Percentiles rank a stretch among this genome's conserved stretches.
These are phyloP conservation scores for Actias luna DNA, from an alignment of 2,888 invertebrate species.

Conservation along the genomic window DNA sequence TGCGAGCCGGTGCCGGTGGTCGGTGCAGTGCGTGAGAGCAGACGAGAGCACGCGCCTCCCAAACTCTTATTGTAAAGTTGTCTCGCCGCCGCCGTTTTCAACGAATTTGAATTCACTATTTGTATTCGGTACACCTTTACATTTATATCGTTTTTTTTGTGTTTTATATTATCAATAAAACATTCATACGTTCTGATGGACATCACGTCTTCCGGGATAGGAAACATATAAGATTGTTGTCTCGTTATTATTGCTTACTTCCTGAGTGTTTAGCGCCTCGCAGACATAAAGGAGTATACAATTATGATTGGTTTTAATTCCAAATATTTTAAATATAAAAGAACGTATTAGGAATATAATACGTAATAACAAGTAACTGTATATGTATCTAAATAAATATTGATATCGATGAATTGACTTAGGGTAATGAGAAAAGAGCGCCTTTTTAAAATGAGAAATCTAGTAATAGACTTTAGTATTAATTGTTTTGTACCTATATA, in stretches of 20 bases:
- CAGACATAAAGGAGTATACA: not conserved
- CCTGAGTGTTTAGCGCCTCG: not conserved
- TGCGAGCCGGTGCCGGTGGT: slow-evolving; percentile 28
- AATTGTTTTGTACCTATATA: not conserved
- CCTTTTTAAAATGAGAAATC: not conserved
- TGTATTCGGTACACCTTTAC: slow-evolving; percentile 27
- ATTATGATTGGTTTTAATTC: not conserved
- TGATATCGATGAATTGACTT: not conserved
- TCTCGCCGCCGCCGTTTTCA: slow-evolving; percentile 26
- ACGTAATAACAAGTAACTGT: no score
- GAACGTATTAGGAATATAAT: no score
- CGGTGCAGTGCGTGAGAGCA: slow-evolving; percentile 30
- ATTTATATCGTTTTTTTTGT: slow-evolving; percentile 28
- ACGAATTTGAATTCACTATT: slow-evolving; percentile 30
- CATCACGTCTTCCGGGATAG: slow-evolving; percentile 28
- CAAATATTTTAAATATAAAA: not conserved
- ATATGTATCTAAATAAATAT: no score
- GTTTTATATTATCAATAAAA: slow-evolving; percentile 26
- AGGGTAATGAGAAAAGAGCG: not conserved
- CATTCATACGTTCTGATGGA: slow-evolving; percentile 23
- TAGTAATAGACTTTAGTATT: not conserved
- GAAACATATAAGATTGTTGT: slow-evolving; percentile 18
- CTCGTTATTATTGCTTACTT: slow-evolving; percentile 14
- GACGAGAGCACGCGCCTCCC: slow-evolving; percentile 35
- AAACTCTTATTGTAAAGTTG: slow-evolving; percentile 30